A percentile compares a stretch with the other conserved stretches of the same genome.
These are phyloP conservation scores for Saguinus midas DNA, from an alignment of 2,113 vertebrate genomes.

Conservation along the genomic window DNA sequence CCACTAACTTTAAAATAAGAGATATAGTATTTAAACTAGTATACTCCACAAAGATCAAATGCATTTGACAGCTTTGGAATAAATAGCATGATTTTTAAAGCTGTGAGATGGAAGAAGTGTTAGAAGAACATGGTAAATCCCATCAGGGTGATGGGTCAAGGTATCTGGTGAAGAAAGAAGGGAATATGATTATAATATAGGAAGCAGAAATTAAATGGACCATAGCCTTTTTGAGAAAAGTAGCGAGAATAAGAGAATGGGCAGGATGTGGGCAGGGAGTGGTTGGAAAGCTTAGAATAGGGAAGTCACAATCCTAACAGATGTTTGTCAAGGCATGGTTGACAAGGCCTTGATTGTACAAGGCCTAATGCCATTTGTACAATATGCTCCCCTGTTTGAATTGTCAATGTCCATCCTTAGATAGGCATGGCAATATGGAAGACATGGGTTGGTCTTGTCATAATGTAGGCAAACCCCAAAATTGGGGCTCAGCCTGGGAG, in stretches of 20 bases:
- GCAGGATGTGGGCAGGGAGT: neutral
- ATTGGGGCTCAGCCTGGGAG: too few relatives aligned
- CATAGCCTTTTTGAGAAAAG: neutral
- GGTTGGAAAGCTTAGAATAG: neutral
- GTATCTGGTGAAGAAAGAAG: neutral
- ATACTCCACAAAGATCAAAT: neutral
- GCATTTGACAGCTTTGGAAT: neutral
- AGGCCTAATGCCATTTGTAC: neutral
- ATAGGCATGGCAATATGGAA: neutral
- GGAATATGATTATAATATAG: neutral
- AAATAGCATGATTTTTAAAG: neutral
- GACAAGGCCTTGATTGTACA: too few relatives aligned
- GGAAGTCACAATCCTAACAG: neutral
- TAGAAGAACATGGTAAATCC: neutral
- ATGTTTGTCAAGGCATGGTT: neutral
- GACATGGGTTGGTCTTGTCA: neutral
- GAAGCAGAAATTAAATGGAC: neutral
- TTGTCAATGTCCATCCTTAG: neutral
- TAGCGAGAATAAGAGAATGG: neutral
- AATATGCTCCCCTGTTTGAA: neutral
- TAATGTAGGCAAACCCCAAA: too few relatives aligned
- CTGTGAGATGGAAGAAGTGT: neutral
- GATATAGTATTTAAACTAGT: neutral
- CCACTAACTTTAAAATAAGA: neutral
- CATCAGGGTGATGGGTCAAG: neutral